phyloP scores from a whole-genome alignment of 2,797 vertebrate species.

The Paramormyrops hopkinsi region DNA sequence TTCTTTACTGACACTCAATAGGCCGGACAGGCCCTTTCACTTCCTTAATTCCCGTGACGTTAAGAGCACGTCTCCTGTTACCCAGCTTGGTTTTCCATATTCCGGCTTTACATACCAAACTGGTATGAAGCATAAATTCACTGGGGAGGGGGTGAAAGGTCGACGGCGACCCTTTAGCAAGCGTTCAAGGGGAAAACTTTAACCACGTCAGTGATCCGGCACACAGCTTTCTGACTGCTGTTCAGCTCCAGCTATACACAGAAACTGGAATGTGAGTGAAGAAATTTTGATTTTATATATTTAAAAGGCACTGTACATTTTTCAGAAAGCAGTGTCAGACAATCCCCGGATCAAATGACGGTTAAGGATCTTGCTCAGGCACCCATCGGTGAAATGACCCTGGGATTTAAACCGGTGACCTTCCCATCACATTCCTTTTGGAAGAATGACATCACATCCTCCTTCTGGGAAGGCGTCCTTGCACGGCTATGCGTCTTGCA shows the following conservation, averaged over 20 bases:
- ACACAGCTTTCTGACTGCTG: neutral
- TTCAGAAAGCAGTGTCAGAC: neutral
- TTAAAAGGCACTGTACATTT: neutral
- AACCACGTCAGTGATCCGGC: neutral
- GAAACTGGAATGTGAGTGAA: neutral
- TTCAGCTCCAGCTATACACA: neutral
- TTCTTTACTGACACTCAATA: slow-evolving; percentile 28
- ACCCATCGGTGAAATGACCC: neutral
- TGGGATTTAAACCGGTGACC: neutral
- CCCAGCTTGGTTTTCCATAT: neutral
- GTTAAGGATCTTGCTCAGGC: neutral
- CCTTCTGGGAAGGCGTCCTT: neutral
- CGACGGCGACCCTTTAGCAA: neutral
- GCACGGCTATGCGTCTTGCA: neutral
- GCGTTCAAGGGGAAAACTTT: neutral
- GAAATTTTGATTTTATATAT: neutral
- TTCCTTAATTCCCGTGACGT: slow-evolving; percentile 14
- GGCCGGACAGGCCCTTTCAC: slow-evolving; percentile 20
- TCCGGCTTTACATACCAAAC: neutral
- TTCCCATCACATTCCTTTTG: neutral
- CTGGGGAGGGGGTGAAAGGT: neutral
- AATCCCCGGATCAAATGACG: neutral
- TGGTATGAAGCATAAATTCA: neutral
- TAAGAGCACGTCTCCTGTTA: slow-evolving; percentile 3
- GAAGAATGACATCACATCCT: neutral